These are phyloP conservation scores for Scytalopus superciliaris DNA, from an alignment of 2,113 vertebrate genomes.

Conservation along the genomic window DNA sequence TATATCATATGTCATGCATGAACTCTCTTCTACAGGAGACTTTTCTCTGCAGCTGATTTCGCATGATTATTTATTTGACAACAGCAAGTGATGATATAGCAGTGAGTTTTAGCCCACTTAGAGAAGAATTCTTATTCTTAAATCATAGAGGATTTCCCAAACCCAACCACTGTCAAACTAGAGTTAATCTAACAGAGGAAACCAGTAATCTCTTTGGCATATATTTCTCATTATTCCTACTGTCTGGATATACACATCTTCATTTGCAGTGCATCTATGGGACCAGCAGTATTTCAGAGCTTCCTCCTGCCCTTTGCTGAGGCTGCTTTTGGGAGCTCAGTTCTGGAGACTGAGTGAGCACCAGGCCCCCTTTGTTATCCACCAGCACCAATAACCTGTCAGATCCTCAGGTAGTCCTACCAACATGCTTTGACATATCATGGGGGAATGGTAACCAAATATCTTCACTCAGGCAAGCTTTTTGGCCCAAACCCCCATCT, in stretches of 20 bases:
- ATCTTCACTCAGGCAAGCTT: background rate
- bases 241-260: background rate
- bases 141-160: slow-evolving; percentile 47
- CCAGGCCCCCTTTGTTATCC: background rate
- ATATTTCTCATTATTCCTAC: slow-evolving; percentile 25
- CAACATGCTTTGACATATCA: rapidly evolving
- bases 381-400: background rate
- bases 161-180: slow-evolving; percentile 18
- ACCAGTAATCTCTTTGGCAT: background rate
- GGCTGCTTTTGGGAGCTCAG: background rate
- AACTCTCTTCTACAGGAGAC: slow-evolving; percentile 69
- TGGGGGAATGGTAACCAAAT: background rate
- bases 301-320: background rate
- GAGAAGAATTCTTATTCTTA: slow-evolving; percentile 50
- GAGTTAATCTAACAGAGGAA: slow-evolving; percentile 41
- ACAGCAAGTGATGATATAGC: slow-evolving; percentile 69
- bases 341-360: background rate
- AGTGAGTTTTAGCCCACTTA: slow-evolving; percentile 64
- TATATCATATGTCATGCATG: slow-evolving; percentile 79
- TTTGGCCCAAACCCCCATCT: background rate
- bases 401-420: background rate
- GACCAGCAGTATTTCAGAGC: background rate
- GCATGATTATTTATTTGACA: slow-evolving; percentile 76
- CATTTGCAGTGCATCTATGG: background rate
- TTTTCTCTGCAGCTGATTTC: slow-evolving; percentile 64